A percentile compares a stretch with the other conserved stretches of the same genome.
phyloP scores from a whole-genome alignment of 2,797 vertebrate genomes.

The Thalassophryne amazonica region DNA sequence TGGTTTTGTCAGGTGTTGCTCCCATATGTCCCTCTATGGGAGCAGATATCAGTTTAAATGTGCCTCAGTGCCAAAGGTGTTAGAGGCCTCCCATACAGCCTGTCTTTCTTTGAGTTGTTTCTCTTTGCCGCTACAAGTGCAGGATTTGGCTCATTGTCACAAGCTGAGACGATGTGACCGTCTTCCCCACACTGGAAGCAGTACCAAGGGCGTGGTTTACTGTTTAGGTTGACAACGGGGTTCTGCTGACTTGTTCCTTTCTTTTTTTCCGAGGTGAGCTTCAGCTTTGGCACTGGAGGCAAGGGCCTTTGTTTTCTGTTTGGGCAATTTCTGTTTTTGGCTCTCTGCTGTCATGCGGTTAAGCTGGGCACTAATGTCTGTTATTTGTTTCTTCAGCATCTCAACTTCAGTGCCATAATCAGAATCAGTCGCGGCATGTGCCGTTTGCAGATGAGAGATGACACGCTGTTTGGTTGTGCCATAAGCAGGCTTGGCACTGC shows the following conservation, averaged over 20 bases:
- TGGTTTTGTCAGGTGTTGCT: neutral
- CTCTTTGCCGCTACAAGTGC: conserved; percentile 1
- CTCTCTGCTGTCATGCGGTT: neutral
- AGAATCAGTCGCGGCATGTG: neutral
- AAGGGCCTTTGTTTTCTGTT: too few relatives aligned
- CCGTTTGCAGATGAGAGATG: neutral
- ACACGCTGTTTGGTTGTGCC: neutral
- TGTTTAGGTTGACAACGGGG: neutral
- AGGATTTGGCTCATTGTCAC: conserved; percentile 10
- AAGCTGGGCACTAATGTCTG: neutral
- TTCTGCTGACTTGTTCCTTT: neutral
- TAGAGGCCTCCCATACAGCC: neutral
- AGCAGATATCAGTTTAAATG: conserved; percentile 3
- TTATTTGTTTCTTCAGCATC: neutral
- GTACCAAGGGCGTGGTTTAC: conserved; percentile 15
- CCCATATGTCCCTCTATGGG: neutral
- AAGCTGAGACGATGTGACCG: neutral
- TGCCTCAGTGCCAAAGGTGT: too few relatives aligned
- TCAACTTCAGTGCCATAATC: neutral
- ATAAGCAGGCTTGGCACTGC: neutral
- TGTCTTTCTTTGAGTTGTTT: conserved; percentile 4
- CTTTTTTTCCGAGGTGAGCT: neutral
- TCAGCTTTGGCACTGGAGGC: neutral
- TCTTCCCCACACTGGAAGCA: conserved; percentile 16
- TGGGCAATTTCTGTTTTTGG: too few relatives aligned